Evolutionary conservation across 2,888 invertebrate genomes (phyloP).

Genomic region (Salticus scenicus): DNA sequence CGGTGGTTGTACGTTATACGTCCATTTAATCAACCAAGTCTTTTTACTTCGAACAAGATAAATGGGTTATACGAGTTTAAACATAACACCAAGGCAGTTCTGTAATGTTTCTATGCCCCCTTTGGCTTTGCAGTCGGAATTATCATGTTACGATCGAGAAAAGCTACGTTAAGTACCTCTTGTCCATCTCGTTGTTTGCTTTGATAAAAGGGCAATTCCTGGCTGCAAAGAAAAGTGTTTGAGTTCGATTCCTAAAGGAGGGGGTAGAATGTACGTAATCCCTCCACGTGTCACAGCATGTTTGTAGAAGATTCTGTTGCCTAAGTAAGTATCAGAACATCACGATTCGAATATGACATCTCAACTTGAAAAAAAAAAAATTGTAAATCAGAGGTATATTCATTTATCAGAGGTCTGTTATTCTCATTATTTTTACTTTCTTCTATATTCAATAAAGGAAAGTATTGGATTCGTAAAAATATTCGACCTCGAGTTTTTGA

Average conservation of each 20-base stretch:
- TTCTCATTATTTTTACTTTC: too few relatives aligned
- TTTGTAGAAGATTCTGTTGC: background rate
- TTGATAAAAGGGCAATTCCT: conserved; percentile 7
- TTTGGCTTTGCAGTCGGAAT: background rate
- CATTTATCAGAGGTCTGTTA: too few relatives aligned
- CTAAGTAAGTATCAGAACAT: background rate
- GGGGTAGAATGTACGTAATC: conserved; percentile 1
- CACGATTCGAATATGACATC: background rate
- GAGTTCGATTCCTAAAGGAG: background rate
- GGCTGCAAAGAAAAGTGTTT: conserved; percentile 6
- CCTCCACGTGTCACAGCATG: background rate
- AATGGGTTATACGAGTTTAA: too few relatives aligned
- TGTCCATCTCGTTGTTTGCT: conserved; percentile 3
- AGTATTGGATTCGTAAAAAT: too few relatives aligned
- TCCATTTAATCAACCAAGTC: too few relatives aligned
- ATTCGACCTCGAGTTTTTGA: too few relatives aligned
- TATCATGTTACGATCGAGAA: background rate
- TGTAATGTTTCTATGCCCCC: too few relatives aligned
- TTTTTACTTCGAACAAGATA: too few relatives aligned
- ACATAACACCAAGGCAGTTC: too few relatives aligned
- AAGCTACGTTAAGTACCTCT: conserved; percentile 11
- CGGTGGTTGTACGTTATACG: too few relatives aligned
- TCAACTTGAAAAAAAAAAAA: background rate
- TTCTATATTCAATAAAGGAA: too few relatives aligned
- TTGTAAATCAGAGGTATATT: too few relatives aligned